phyloP scores from a whole-genome alignment of 2,888 invertebrate genomes.

The Micropterix aruncella region DNA sequence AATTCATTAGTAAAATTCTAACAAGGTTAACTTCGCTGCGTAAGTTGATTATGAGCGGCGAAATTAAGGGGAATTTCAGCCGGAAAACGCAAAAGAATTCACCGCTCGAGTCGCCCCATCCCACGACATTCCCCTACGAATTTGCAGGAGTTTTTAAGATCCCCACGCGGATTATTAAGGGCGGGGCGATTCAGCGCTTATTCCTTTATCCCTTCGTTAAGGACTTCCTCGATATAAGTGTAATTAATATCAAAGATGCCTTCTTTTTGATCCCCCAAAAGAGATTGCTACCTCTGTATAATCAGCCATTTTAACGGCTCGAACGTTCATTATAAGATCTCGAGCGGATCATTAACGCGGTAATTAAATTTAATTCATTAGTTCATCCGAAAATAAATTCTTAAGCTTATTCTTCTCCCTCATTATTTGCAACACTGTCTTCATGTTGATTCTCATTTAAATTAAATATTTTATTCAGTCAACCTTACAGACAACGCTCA shows the following conservation, averaged over 20 bases:
- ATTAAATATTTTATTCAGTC: too few species aligned
- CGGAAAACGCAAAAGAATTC: neutral
- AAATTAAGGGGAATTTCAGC: neutral
- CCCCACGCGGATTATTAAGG: neutral
- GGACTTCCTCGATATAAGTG: neutral
- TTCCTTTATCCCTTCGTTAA: neutral
- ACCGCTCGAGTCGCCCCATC: too few species aligned
- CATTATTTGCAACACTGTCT: too few species aligned
- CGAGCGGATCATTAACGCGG: too few species aligned
- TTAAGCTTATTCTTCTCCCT: too few species aligned
- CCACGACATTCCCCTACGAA: neutral
- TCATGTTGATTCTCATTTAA: too few species aligned
- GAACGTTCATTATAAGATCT: too few species aligned
- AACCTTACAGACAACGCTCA: too few species aligned
- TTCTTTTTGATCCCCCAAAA: neutral
- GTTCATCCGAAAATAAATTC: too few species aligned
- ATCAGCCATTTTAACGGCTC: too few species aligned
- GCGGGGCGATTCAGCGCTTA: neutral
- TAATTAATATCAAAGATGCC: neutral
- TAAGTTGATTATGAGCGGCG: neutral
- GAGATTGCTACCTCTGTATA: too few species aligned
- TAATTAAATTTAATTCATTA: too few species aligned
- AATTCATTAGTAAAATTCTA: neutral
- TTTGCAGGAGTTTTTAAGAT: neutral
- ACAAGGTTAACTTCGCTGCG: neutral